Evolutionary conservation across 2,113 vertebrate species (phyloP).

Genomic region (Plecturocebus donacophilus): DNA sequence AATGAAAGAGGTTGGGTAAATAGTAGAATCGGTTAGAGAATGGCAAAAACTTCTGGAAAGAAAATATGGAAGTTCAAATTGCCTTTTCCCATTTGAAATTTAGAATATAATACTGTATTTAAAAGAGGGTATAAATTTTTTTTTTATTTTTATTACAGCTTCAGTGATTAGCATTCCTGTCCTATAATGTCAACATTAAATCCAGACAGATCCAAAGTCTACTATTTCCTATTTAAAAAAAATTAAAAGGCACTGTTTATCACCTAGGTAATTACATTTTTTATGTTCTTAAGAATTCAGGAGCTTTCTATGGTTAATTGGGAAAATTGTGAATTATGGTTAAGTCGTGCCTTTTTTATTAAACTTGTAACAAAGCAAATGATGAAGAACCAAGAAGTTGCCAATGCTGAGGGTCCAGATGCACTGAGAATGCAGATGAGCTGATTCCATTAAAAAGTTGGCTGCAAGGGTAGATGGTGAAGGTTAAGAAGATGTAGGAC

Average conservation of each 20-base stretch:
- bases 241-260: slow-evolving; percentile 45
- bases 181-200: slow-evolving; percentile 51
- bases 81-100: slow-evolving; percentile 51
- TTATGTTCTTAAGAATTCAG: slow-evolving; percentile 59
- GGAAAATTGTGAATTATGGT: slow-evolving; percentile 38
- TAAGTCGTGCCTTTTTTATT: background rate
- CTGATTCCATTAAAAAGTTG: background rate
- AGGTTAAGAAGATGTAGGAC: background rate
- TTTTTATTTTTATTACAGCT: slow-evolving; percentile 45
- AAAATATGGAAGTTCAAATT: slow-evolving; percentile 39
- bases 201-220: slow-evolving; percentile 45
- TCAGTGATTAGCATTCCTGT: slow-evolving; percentile 65
- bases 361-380: slow-evolving; percentile 33
- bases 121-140: background rate
- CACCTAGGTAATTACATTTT: slow-evolving; percentile 62
- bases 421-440: background rate
- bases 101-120: slow-evolving; percentile 53
- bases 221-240: slow-evolving; percentile 61
- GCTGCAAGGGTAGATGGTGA: background rate
- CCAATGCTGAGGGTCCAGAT: background rate
- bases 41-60: slow-evolving; percentile 42
- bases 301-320: slow-evolving; percentile 53
- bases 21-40: slow-evolving; percentile 41
- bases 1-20: slow-evolving; percentile 62
- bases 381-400: background rate